Evolutionary conservation across 2,797 vertebrate species (phyloP), one percentile per base, ranked within the genome.

Genomic region (Rallus crepitans): DNA sequence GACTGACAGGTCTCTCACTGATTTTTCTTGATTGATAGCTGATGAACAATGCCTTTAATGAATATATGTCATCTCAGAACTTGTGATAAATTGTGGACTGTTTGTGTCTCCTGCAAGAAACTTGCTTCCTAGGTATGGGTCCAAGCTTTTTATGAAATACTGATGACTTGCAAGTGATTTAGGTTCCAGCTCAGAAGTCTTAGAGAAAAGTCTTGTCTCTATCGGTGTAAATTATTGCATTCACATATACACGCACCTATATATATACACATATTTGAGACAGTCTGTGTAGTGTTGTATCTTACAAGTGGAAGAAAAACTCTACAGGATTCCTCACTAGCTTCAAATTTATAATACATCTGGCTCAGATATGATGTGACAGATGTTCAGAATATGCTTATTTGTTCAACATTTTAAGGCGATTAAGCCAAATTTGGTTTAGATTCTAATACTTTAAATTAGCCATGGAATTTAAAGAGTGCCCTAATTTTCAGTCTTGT

Each of bases 391-490:
- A 96, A 84, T 68, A 80, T 2, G 15, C 23, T 72, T 88, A 50
- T 61, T 89, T 91, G 40, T 94, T 89, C 0, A 1, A 66, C 72
- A 70, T 90, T 82, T 86, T 92, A 90, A 87, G 75, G 59, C 0
- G 20, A 96, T 95, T 92, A 93, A 82, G 39, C 30, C 4, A 13
- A 82, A 88, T 92, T 85, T 90, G 68, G 40, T 85, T 92, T 76
- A 68, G 59, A 82, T 68, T 92, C 33, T 94, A 90, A 85, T 82
- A 82, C 63, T 82, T 87, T 45, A 94, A 87, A 87, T 87, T 94
- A 92, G 80, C 55, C 12, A 47, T 60, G 57, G 71, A 93, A n/a
- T 72, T 80, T 89, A 69, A 31, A 89, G 77, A 64, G 50, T 91
- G 93, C 56, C 65, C 88, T 83, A 87, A 75, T 87, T 94, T 92